Evolutionary conservation across 2,797 vertebrate genomes (phyloP).

Genomic region (Trachops cirrhosus): DNA sequence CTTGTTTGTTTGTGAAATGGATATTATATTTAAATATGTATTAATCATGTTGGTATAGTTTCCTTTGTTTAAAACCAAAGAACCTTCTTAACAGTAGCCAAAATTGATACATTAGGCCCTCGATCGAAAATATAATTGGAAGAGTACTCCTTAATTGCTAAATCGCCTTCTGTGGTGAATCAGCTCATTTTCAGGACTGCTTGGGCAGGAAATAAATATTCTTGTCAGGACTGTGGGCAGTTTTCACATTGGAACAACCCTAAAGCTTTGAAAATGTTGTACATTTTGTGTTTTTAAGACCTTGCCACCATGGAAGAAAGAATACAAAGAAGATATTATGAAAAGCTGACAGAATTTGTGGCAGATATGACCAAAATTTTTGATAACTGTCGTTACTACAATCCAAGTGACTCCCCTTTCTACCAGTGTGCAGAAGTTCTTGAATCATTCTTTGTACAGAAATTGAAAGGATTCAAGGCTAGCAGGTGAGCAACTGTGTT

Average conservation of each 20-base stretch:
- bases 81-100: not conserved
- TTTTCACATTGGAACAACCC: not conserved
- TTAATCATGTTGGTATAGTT: not conserved
- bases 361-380: slow-evolving; percentile 99
- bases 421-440: slow-evolving; percentile 98
- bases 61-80: not conserved
- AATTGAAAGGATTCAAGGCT: slow-evolving; percentile 98
- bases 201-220: not conserved
- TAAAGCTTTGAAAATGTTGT: slow-evolving; percentile 37
- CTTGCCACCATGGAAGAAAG: slow-evolving; percentile 97
- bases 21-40: not conserved
- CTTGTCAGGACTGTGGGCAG: not conserved
- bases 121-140: not conserved
- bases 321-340: slow-evolving; percentile 92
- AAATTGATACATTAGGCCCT: not conserved
- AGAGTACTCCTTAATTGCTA: not conserved
- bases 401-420: slow-evolving; percentile 97
- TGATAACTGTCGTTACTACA: slow-evolving; percentile 99
- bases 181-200: no score
- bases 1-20: not conserved
- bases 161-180: not conserved
- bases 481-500: slow-evolving; percentile 90
- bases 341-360: slow-evolving; percentile 97
- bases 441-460: slow-evolving; percentile 98
- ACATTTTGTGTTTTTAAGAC: slow-evolving; percentile 85